These are phyloP conservation scores for Epinephelus awoara DNA, from an alignment of 2,797 vertebrate species.

Conservation along the genomic window DNA sequence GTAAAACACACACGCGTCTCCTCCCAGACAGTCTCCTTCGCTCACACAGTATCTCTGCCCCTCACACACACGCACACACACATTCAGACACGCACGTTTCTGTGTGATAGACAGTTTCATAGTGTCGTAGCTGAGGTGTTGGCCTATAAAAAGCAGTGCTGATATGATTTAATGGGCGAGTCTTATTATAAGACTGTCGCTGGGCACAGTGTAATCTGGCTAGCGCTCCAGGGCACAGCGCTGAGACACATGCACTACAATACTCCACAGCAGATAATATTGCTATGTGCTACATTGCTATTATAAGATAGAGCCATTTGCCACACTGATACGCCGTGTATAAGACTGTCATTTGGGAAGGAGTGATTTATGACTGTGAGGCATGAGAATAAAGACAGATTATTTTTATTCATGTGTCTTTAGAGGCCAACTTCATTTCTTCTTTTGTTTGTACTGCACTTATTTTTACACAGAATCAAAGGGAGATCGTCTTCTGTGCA, in stretches of 20 bases:
- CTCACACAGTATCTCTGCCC: conserved; percentile 44
- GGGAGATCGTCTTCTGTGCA: conserved; percentile 45
- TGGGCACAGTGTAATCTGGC: conserved; percentile 83
- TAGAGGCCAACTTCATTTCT: conserved; percentile 79
- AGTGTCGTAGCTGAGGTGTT: conserved; percentile 81
- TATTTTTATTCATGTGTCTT: conserved; percentile 81
- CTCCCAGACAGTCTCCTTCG: conserved; percentile 70
- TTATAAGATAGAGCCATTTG: conserved; percentile 84
- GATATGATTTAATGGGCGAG: conserved; percentile 88
- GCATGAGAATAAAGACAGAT: conserved; percentile 79
- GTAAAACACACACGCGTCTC: conserved; percentile 79
- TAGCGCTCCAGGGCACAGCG: conserved; percentile 81
- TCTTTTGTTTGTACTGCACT: conserved; percentile 74
- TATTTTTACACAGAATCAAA: conserved; percentile 75
- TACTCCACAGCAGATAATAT: conserved; percentile 79
- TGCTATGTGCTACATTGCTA: conserved; percentile 82
- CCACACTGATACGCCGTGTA: conserved; percentile 73
- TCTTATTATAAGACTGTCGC: conserved; percentile 87
- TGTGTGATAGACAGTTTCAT: conserved; percentile 81
- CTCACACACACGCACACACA: conserved; percentile 11
- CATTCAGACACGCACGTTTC: conserved; percentile 38
- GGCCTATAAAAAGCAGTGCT: conserved; percentile 87
- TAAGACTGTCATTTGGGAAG: conserved; percentile 77
- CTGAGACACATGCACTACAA: conserved; percentile 81
- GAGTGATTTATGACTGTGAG: conserved; percentile 82